Evolutionary conservation across 2,797 vertebrate genomes (phyloP).

Genomic region (Coendou prehensilis): DNA sequence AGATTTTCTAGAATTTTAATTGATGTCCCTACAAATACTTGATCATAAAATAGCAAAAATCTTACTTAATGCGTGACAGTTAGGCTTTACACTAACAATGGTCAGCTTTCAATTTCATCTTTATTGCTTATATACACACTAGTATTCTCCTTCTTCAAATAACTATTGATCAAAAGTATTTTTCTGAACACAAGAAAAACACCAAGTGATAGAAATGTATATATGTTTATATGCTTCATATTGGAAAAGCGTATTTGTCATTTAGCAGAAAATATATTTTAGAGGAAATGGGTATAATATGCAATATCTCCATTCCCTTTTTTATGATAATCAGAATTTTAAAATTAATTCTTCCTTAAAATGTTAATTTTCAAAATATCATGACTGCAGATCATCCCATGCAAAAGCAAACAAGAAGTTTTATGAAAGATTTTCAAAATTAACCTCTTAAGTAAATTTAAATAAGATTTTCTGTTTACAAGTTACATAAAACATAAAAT

Average conservation of each 20-base stretch:
- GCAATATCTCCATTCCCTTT: background rate
- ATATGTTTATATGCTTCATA: background rate
- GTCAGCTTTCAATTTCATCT: slow-evolving; percentile 74
- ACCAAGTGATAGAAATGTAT: background rate
- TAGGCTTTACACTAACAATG: slow-evolving; percentile 82
- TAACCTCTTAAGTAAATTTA: background rate
- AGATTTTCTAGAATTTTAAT: slow-evolving; percentile 78
- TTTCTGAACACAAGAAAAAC: background rate
- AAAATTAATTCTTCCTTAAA: background rate
- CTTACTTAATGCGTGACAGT: slow-evolving; percentile 61
- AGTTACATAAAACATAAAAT: background rate
- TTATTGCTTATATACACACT: slow-evolving; percentile 77
- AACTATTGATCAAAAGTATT: background rate
- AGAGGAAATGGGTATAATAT: background rate
- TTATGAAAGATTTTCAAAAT: background rate
- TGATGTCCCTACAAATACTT: slow-evolving; percentile 71
- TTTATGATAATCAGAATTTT: background rate
- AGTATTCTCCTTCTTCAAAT: slow-evolving; percentile 66
- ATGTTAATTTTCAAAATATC: background rate
- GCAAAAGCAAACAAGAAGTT: background rate
- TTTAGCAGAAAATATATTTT: slow-evolving; percentile 19
- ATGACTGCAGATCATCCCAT: background rate
- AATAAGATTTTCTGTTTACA: slow-evolving; percentile 24
- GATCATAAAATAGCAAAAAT: slow-evolving; percentile 74
- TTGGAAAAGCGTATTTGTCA: slow-evolving; percentile 20